Percentiles rank a stretch among this genome's conserved stretches.
phyloP scores from a whole-genome alignment of 2,888 invertebrate species.

The Oligia fasciuncula region DNA sequence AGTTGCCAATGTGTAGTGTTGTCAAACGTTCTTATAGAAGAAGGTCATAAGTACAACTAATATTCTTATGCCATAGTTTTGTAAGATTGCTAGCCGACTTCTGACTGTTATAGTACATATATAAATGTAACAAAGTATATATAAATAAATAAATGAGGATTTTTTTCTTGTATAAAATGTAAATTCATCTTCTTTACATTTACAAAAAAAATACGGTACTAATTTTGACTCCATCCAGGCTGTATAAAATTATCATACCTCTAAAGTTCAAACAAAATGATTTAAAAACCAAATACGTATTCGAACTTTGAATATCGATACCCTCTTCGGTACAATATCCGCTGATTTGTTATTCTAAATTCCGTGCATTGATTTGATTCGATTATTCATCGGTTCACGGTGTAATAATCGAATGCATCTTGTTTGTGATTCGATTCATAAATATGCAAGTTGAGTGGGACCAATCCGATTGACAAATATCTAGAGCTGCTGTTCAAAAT shows the following conservation, averaged over 20 bases:
- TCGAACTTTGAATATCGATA: slow-evolving; percentile 43
- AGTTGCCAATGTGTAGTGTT: too few relatives aligned
- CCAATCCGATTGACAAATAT: slow-evolving; percentile 21
- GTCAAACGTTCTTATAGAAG: too few relatives aligned
- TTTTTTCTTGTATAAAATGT: not conserved
- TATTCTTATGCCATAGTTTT: too few relatives aligned
- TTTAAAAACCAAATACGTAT: slow-evolving; percentile 49
- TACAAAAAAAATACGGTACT: not conserved
- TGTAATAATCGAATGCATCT: slow-evolving; percentile 54
- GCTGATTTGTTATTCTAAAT: slow-evolving; percentile 49
- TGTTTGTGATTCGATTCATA: slow-evolving; percentile 55
- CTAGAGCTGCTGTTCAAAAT: not conserved
- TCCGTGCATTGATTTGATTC: slow-evolving; percentile 35
- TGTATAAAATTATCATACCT: slow-evolving; percentile 21
- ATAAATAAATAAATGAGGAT: too few relatives aligned
- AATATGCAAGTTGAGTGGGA: slow-evolving; percentile 46
- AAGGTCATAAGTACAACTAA: too few relatives aligned
- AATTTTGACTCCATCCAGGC: not conserved
- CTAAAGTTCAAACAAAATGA: slow-evolving; percentile 18
- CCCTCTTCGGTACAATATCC: slow-evolving; percentile 12
- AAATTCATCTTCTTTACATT: not conserved
- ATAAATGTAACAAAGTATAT: too few relatives aligned
- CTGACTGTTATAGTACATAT: too few relatives aligned
- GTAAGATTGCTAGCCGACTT: too few relatives aligned
- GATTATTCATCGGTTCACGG: slow-evolving; percentile 41